Conservation (phyloP, 2,888 invertebrate genomes). For the Stegana nigrithorax region DNA sequence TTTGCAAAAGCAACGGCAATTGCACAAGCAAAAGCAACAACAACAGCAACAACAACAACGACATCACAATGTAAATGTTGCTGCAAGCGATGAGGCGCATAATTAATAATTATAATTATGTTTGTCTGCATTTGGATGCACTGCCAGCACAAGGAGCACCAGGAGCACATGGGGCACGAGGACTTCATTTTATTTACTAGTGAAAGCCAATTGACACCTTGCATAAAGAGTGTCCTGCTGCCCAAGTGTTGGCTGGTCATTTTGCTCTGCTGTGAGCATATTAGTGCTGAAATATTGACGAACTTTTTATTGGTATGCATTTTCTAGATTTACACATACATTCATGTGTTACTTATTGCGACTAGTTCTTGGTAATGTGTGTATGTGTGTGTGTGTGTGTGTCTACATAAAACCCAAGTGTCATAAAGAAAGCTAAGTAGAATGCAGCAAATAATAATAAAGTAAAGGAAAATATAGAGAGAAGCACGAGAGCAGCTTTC, state of each 20-base stretch:
- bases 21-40: background rate
- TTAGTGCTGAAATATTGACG: constrained; percentile 11
- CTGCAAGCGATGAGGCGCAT: background rate
- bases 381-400: background rate
- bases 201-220: no score
- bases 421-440: background rate
- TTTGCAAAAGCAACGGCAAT: no score
- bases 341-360: background rate
- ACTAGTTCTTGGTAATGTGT: no score
- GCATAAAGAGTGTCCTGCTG: no score
- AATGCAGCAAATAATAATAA: background rate
- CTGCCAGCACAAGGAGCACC: no score
- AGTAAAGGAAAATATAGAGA: background rate
- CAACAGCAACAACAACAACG: background rate
- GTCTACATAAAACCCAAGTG: background rate
- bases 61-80: background rate
- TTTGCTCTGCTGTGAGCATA: constrained; percentile 2
- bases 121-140: background rate
- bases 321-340: background rate
- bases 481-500: background rate
- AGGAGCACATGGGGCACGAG: no score
- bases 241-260: no score
- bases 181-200: no score
- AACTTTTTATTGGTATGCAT: constrained; percentile 1
- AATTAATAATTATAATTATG: background rate